phyloP scores from a whole-genome alignment of 2,888 invertebrate species.

The Caenorhabditis wallacei region DNA sequence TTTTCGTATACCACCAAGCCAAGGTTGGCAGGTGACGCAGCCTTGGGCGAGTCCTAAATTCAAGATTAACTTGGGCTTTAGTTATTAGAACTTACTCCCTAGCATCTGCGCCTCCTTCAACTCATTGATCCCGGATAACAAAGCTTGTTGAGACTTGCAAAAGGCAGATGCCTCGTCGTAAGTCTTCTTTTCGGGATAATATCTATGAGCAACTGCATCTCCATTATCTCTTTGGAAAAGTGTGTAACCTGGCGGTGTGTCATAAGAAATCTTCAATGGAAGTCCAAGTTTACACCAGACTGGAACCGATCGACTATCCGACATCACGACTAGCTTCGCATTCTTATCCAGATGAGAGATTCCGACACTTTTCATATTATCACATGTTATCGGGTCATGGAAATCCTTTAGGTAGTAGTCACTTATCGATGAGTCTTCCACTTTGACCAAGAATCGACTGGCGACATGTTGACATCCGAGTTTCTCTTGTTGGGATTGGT shows the following conservation, averaged over 20 bases:
- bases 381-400: neutral
- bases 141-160: neutral
- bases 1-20: neutral
- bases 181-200: neutral
- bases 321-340: no score
- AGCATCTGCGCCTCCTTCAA: neutral
- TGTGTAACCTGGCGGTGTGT: neutral
- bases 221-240: neutral
- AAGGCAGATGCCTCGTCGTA: neutral
- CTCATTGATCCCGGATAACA: neutral
- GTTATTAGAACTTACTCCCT: neutral
- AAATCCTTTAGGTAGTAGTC: neutral
- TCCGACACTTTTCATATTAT: conserved; percentile 5
- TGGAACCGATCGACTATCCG: neutral
- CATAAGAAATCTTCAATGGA: neutral
- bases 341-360: neutral
- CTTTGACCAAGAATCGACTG: neutral
- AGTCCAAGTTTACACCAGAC: neutral
- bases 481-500: neutral
- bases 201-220: neutral
- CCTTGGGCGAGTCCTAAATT: no score
- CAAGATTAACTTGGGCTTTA: no score
- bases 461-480: neutral
- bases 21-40: neutral
- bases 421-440: no score